Evolutionary conservation across 2,113 vertebrate genomes (phyloP).

Genomic region (Carollia perspicillata): DNA sequence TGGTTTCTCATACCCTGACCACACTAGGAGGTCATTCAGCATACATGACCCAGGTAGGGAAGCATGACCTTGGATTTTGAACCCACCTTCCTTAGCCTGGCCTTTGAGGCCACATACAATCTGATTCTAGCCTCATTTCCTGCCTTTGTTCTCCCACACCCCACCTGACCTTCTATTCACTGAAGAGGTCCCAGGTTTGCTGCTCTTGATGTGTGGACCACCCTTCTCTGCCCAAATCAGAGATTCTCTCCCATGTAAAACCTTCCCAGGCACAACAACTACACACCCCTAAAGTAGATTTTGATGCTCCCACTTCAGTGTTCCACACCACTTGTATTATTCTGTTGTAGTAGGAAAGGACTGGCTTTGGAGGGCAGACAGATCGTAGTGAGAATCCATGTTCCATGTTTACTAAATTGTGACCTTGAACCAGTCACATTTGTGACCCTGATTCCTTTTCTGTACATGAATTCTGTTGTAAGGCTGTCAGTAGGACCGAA

Average conservation of each 20-base stretch:
- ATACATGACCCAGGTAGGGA: neutral
- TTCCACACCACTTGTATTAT: neutral
- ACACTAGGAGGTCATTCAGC: neutral
- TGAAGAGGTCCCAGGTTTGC: neutral
- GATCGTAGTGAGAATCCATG: neutral
- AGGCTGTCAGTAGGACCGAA: neutral
- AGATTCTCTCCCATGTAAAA: neutral
- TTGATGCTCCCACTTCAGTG: neutral
- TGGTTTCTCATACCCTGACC: neutral
- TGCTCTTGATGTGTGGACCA: neutral
- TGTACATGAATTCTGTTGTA: neutral
- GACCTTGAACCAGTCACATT: neutral
- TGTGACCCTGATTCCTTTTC: neutral
- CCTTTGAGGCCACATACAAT: neutral
- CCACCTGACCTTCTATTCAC: neutral
- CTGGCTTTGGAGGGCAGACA: neutral
- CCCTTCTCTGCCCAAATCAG: neutral
- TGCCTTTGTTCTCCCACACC: neutral
- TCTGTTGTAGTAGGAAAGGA: neutral
- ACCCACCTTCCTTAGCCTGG: neutral
- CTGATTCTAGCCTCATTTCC: neutral
- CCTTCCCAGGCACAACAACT: neutral
- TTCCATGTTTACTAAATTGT: conserved; percentile 19
- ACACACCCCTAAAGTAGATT: neutral
- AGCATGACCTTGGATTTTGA: neutral